Conservation (phyloP, 2,888 invertebrate species). For the Drosophila aldrichi region DNA sequence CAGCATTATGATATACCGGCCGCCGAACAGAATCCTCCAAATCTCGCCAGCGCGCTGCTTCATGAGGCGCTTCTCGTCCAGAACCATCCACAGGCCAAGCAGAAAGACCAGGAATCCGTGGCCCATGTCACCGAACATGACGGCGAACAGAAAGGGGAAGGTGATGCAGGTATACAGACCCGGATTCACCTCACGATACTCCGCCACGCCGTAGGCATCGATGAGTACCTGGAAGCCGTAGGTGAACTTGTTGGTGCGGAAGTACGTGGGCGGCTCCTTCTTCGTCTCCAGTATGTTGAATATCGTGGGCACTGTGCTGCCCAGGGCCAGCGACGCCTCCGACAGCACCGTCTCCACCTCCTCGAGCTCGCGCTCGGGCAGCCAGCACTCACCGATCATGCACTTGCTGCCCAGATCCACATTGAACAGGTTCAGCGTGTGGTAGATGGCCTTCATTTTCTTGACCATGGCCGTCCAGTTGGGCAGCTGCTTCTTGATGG, state of each 20-base stretch:
- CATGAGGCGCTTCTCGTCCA: constrained; percentile 91
- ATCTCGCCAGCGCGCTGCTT: constrained; percentile 92
- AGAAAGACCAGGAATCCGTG: constrained; percentile 94
- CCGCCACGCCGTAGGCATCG: constrained; percentile 96
- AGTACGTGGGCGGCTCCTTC: constrained; percentile 95
- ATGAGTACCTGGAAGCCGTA: constrained; percentile 96
- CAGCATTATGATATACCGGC: constrained; percentile 97
- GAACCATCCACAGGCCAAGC: constrained; percentile 94
- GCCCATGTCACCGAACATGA: constrained; percentile 98
- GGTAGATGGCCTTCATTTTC: constrained; percentile 96
- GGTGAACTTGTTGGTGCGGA: constrained; percentile 96
- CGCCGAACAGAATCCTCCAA: constrained; percentile 98
- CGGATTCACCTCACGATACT: constrained; percentile 96
- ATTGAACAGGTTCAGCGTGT: constrained; percentile 95
- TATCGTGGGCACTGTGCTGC: constrained; percentile 96
- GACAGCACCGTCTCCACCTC: constrained; percentile 91
- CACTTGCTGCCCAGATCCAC: constrained; percentile 96
- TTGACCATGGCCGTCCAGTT: constrained; percentile 93
- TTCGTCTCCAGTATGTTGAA: constrained; percentile 93
- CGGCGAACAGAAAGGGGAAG: constrained; percentile 97
- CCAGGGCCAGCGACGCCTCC: constrained; percentile 92
- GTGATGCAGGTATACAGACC: constrained; percentile 94
- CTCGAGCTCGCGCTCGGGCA: constrained; percentile 90
- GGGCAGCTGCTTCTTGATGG: constrained; percentile 92
- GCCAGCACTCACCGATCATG: constrained; percentile 95